Conservation (phyloP, 2,113 vertebrate genomes). For the Melospiza melodia region DNA sequence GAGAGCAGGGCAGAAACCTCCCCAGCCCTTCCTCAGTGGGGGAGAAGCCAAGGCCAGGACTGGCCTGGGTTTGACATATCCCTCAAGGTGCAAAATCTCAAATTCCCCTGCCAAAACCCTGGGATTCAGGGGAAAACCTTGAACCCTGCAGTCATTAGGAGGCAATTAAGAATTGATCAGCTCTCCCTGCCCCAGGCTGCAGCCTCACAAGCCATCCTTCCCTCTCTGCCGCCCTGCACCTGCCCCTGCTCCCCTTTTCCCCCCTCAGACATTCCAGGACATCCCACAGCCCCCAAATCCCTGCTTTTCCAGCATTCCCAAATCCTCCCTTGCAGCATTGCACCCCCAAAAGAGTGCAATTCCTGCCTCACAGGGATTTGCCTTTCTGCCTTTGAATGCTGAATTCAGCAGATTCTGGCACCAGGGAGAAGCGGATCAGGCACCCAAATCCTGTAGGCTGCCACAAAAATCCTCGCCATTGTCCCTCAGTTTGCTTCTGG, state of each 20-base stretch:
- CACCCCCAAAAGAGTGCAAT: not conserved
- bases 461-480: not conserved
- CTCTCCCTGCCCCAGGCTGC: not conserved
- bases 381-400: not conserved
- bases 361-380: not conserved
- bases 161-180: not conserved
- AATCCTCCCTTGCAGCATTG: not conserved
- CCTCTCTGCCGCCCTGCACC: not conserved
- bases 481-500: not conserved
- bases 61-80: fast-evolving
- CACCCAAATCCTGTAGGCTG: not conserved
- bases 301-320: not conserved
- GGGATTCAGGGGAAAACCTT: not conserved
- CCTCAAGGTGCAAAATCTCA: not conserved
- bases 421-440: not conserved
- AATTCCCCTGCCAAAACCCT: fast-evolving
- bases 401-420: not conserved
- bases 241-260: not conserved
- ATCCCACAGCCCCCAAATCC: not conserved
- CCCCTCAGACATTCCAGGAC: not conserved
- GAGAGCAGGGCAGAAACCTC: not conserved
- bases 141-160: not conserved
- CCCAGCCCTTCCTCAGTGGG: fast-evolving
- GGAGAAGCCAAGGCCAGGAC: not conserved
- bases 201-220: not conserved